Evolutionary conservation across 2,797 vertebrate genomes (phyloP).

Genomic region (Orestias chungarensis): DNA sequence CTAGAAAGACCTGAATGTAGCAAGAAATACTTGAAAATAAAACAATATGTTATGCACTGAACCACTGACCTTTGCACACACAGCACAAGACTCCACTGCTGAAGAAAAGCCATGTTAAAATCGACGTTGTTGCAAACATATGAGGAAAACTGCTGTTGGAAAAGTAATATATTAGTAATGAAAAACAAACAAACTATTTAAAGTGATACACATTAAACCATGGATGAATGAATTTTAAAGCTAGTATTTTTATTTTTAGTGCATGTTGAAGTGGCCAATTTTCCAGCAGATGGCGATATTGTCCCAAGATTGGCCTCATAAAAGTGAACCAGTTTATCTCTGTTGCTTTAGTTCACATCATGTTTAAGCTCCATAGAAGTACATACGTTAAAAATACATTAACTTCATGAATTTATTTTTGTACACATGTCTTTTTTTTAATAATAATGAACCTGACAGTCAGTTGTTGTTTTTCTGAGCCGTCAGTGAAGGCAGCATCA

Average conservation of each 20-base stretch:
- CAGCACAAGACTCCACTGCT: too few species aligned
- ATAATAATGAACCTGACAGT: not conserved
- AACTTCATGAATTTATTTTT: too few species aligned
- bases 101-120: not conserved
- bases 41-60: too few species aligned
- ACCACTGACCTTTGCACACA: too few species aligned
- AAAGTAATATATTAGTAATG: too few species aligned
- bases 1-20: too few species aligned
- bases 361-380: not conserved
- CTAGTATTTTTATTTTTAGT: too few species aligned
- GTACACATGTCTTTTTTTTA: too few species aligned
- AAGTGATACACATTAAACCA: not conserved
- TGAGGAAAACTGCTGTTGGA: too few species aligned
- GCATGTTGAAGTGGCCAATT: too few species aligned
- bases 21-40: too few species aligned
- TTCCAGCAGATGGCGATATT: slow-evolving; percentile 53
- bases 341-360: not conserved
- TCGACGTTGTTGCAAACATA: not conserved
- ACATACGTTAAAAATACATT: not conserved
- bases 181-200: not conserved
- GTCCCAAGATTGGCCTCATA: slow-evolving; percentile 7
- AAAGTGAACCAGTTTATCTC: not conserved
- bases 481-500: not conserved
- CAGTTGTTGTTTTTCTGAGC: not conserved
- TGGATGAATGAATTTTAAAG: not conserved